A percentile compares a stretch with the other conserved stretches of the same genome.
Evolutionary conservation across 2,888 invertebrate genomes (phyloP).

Genomic region (Dicycla oo): DNA sequence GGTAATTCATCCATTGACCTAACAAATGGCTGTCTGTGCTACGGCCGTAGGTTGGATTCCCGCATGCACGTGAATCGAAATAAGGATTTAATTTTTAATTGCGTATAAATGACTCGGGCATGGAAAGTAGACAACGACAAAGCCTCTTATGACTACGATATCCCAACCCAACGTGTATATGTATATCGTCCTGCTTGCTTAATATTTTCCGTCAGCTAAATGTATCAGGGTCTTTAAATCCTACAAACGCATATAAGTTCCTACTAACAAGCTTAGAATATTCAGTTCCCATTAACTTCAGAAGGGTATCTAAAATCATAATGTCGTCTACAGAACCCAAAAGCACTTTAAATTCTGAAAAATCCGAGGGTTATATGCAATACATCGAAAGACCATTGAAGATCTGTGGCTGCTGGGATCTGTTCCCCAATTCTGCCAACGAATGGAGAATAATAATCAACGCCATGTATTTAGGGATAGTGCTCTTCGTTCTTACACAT

Average conservation of each 20-base stretch:
- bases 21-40: background rate
- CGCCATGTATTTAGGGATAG: conserved; percentile 75
- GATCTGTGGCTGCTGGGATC: conserved; percentile 83
- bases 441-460: conserved; percentile 73
- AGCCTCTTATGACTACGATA: too few species aligned
- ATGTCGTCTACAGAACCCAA: conserved; percentile 38
- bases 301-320: background rate
- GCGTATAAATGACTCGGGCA: background rate
- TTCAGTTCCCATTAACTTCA: conserved; percentile 9
- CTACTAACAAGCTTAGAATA: background rate
- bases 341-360: conserved; percentile 32
- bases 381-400: conserved; percentile 79
- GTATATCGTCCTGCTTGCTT: too few species aligned
- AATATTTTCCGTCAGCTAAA: background rate
- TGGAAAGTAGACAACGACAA: background rate
- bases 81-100: background rate
- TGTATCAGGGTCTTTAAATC: conserved; percentile 36
- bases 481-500: conserved; percentile 75
- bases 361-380: conserved; percentile 68
- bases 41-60: too few species aligned
- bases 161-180: too few species aligned
- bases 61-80: too few species aligned
- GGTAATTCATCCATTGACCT: background rate
- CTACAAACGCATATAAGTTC: conserved; percentile 19
- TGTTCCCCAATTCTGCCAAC: conserved; percentile 72